Base-by-base conservation (phyloP, 2,888 invertebrate genomes). In the Pegoplata infirma region DNA sequence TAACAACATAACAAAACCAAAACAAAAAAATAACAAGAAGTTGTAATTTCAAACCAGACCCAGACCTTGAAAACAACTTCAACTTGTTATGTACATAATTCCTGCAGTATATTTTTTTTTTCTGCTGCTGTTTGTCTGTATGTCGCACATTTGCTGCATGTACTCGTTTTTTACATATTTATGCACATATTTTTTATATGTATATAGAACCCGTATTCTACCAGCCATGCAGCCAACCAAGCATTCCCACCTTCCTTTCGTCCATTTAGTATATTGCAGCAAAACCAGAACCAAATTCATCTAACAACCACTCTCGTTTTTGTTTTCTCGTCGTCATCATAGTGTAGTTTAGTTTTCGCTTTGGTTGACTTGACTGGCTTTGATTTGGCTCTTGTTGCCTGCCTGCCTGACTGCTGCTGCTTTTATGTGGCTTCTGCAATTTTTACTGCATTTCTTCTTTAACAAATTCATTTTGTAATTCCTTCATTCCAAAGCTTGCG, bases 1-100 rank as follows among this genome's bases (percentile, higher is more conserved):
- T n/a, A 68, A 12, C 47, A 73, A 64, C 28, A 67, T 47, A 40
- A 51, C 28, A 40, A n/a, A 51, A 74, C 53, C 8, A 16, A 21
- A 49, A 12, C 21, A 56, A 28, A 28, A 59, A 32, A 75, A 23
- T 6, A 32, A 40, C n/a, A 40, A n/a, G n/a, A n/a, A 63, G 68
- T 76, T 66, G 64, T 67, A 68, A 76, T 72, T 59, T 61, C 79
- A 72, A 79, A 79, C 77, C 82, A 81, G 82, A 81, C 82, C 80
- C 83, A 86, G 86, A 86, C 86, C 86, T 86, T 86, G 86, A 86
- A 86, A 86, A 84, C 86, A 82, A 83, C 84, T 84, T 85, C 83
- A 49, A 44, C 68, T 36, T 51, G 21, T 59, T 59, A 36, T 36
- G 23, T 59, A 40, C 2, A n/a, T 32, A 32, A 2, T 44, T 47